Conservation (phyloP, 2,797 vertebrate species). For the Geotrypetes seraphini region DNA sequence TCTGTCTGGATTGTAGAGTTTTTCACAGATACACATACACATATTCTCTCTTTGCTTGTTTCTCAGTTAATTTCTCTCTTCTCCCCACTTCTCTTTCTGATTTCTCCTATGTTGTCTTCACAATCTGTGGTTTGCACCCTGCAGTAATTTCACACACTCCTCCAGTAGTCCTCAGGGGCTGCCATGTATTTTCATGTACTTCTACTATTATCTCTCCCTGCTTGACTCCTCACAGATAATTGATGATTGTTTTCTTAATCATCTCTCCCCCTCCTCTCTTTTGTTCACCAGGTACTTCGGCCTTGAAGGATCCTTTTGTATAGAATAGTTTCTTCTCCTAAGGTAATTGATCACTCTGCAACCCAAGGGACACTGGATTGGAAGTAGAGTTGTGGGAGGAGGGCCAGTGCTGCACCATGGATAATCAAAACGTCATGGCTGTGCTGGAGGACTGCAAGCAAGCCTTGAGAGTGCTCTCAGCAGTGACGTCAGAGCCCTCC, state of each 20-base stretch:
- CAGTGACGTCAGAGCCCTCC: constrained; percentile 14
- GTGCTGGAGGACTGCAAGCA: constrained; percentile 66
- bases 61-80: too few species aligned
- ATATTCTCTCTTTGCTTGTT: too few species aligned
- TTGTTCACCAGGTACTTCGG: constrained; percentile 56
- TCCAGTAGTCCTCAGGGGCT: constrained; percentile 38
- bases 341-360: constrained; percentile 46
- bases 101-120: constrained; percentile 2
- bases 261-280: constrained; percentile 43
- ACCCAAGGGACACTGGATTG: constrained; percentile 40
- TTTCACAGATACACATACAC: too few species aligned
- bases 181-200: constrained; percentile 41
- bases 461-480: constrained; percentile 31
- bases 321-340: constrained; percentile 41
- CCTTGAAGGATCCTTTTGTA: constrained; percentile 47
- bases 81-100: constrained; percentile 11
- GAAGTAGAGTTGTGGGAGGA: constrained; percentile 17
- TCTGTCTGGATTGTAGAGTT: too few species aligned
- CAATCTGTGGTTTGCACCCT: constrained; percentile 13
- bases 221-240: constrained; percentile 50
- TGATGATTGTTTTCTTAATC: constrained; percentile 59
- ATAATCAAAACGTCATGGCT: constrained; percentile 44
- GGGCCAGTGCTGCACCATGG: too few species aligned
- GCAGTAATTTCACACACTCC: constrained; percentile 34
- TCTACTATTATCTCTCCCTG: constrained; percentile 50